These are phyloP conservation scores for Scaptomyza montana DNA, from an alignment of 1,140 invertebrate species.

Conservation along the genomic window DNA sequence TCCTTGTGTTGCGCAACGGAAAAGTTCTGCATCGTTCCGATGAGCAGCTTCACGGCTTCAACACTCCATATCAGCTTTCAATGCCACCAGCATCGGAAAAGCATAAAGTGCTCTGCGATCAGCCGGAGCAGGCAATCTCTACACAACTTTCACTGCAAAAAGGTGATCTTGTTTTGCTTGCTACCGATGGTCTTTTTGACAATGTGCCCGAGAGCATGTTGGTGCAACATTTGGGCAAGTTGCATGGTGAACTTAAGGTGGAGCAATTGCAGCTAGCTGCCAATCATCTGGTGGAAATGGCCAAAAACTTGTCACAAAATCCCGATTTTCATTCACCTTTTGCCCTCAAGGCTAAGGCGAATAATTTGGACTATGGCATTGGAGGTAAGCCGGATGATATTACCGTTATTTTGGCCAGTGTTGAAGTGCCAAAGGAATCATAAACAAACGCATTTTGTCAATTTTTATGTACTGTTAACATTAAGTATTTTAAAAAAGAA, in stretches of 20 bases:
- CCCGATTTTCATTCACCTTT: slow-evolving; percentile 45
- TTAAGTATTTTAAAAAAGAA: neutral
- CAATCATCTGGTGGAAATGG: slow-evolving; percentile 42
- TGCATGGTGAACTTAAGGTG: slow-evolving; percentile 7
- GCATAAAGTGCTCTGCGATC: slow-evolving; percentile 9
- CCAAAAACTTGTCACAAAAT: slow-evolving; percentile 32
- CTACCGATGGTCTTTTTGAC: slow-evolving; percentile 64
- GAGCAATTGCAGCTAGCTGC: slow-evolving; percentile 39
- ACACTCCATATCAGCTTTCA: slow-evolving; percentile 54
- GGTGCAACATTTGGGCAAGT: slow-evolving; percentile 15
- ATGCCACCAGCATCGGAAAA: slow-evolving; percentile 19
- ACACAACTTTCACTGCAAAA: slow-evolving; percentile 23
- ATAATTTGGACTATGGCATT: slow-evolving; percentile 13
- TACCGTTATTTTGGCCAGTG: slow-evolving; percentile 59
- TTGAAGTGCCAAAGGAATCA: slow-evolving; percentile 30
- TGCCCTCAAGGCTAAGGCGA: slow-evolving; percentile 35
- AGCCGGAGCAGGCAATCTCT: slow-evolving; percentile 34
- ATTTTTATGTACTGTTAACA: too few species aligned
- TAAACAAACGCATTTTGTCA: neutral
- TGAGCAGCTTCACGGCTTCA: slow-evolving; percentile 56
- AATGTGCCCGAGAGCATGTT: slow-evolving; percentile 58
- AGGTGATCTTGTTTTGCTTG: slow-evolving; percentile 52
- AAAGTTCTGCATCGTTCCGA: slow-evolving; percentile 39
- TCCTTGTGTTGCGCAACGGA: slow-evolving; percentile 51
- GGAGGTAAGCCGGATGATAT: slow-evolving; percentile 69